Base-by-base conservation (phyloP, 2,797 vertebrate genomes). In the Coregonus ussuriensis region DNA sequence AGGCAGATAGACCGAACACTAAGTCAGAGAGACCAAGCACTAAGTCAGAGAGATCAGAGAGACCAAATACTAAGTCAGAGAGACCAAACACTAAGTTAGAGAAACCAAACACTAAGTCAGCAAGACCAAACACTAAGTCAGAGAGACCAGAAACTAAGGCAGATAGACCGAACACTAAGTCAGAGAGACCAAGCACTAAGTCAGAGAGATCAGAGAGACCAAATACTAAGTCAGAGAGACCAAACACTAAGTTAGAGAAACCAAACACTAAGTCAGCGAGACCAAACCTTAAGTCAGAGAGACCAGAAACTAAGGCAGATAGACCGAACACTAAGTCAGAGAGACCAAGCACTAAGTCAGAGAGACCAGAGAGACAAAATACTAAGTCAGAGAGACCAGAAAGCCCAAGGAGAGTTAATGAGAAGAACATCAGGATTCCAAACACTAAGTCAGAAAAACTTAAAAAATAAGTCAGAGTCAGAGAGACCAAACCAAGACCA, bases 391-490 rank as follows among this genome's bases (percentile, higher is more conserved):
- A 25, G 25, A 25, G 25, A 3, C 11, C 62, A 65, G 62, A 65
- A 9, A 65, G 62, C 6, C 63, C 63, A 66, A 47, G 25, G 68
- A 47, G 68, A 47, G 13, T 69, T 6, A 54, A 21, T 13, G 21
- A 4, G 69, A n/a, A 51, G 69, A 21, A 25, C n/a, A 16, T 6
- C 9, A 56, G 16, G 31, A 77, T 88, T 90, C 83, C 15, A 31
- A 25, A 0, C 37, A 37, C 37, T 37, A 37, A 6, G 35, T n/a
- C 13, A 47, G 65, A 47, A 2, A 71, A 1, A 51, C 35, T 5
- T 4, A 16, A 14, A 13, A 21, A 25, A 25, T 25, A 25, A 25
- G 25, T 25, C 5, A 11, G 0, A 31, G 6, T 11, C 63, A 65
- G n/a, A 65, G 21, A 31, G 63, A 66, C 4, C 6, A 35, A 31